These are phyloP conservation scores for Parazoanthus atlanticus DNA, from an alignment of 92 coral and sea anemone species.

Conservation along the genomic window DNA sequence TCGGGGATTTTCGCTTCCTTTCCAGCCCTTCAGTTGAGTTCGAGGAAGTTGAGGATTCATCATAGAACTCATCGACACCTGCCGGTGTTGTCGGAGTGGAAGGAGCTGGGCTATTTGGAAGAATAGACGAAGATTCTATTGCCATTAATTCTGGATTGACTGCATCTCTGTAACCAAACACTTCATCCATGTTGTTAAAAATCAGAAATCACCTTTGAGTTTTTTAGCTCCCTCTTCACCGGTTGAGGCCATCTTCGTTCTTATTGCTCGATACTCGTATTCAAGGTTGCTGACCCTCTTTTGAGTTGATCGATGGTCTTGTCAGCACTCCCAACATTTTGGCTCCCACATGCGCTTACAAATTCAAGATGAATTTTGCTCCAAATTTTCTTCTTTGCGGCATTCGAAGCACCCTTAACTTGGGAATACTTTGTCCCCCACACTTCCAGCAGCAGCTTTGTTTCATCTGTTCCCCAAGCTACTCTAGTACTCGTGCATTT, in stretches of 20 bases:
- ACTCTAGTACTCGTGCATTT: conserved; percentile 5
- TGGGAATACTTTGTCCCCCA: conserved; percentile 22
- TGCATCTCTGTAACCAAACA: conserved; percentile 49
- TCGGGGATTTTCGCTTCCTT: neutral
- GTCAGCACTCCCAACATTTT: conserved; percentile 27
- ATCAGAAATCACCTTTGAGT: conserved; percentile 24
- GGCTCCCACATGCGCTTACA: conserved; percentile 10
- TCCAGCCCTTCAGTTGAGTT: conserved; percentile 13
- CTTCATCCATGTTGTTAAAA: conserved; percentile 45
- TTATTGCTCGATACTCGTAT: conserved; percentile 44
- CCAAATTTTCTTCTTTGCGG: conserved; percentile 6
- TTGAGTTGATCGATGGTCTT: conserved; percentile 26
- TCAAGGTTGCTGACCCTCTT: conserved; percentile 47
- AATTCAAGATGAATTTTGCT: conserved; percentile 19
- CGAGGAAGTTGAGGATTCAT: neutral
- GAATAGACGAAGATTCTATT: conserved; percentile 42
- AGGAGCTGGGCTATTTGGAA: conserved; percentile 11
- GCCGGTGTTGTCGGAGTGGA: neutral
- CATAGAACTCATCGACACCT: conserved; percentile 2
- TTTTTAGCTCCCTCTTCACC: conserved; percentile 49
- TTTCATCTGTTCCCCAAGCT: conserved; percentile 4
- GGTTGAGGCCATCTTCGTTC: conserved; percentile 53
- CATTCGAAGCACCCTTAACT: conserved; percentile 9
- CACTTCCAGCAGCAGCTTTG: conserved; percentile 19
- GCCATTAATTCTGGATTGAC: conserved; percentile 55